phyloP scores from a whole-genome alignment of 2,113 vertebrate genomes.

The Uria aalge region DNA sequence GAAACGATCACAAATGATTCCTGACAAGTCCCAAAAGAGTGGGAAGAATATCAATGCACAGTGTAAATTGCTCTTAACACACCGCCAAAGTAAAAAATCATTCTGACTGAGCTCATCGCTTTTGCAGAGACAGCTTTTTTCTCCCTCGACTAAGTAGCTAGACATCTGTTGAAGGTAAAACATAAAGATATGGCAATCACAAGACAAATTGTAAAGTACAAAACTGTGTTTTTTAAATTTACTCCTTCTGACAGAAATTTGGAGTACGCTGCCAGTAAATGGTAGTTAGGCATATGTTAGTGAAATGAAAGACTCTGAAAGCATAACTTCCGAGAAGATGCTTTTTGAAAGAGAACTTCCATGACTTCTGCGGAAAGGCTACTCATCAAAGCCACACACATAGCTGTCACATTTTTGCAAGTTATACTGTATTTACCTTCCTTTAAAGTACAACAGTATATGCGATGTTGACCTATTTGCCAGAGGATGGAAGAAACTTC shows the following conservation, averaged over 20 bases:
- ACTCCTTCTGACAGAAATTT: not conserved
- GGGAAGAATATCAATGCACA: not conserved
- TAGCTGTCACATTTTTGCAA: not conserved
- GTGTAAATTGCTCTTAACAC: not conserved
- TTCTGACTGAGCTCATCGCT: conserved; percentile 6
- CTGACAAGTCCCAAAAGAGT: not conserved
- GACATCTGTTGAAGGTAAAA: conserved; percentile 7
- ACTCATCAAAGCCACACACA: not conserved
- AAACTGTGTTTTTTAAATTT: not conserved
- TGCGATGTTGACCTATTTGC: not conserved
- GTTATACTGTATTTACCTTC: not conserved
- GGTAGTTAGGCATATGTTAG: not conserved
- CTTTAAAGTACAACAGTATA: not conserved
- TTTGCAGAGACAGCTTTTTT: conserved; percentile 2
- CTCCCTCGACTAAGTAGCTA: not conserved
- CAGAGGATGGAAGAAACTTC: not conserved
- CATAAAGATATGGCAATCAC: conserved; percentile 10
- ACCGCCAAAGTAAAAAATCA: not conserved
- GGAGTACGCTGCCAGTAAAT: not conserved
- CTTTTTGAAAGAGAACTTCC: not conserved
- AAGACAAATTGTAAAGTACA: not conserved
- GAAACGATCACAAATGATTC: not conserved
- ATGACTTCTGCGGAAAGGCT: not conserved
- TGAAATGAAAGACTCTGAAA: not conserved
- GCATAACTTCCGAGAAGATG: not conserved